phyloP scores from a whole-genome alignment of 1,140 invertebrate genomes.

The Chrysomallon squamiferum region DNA sequence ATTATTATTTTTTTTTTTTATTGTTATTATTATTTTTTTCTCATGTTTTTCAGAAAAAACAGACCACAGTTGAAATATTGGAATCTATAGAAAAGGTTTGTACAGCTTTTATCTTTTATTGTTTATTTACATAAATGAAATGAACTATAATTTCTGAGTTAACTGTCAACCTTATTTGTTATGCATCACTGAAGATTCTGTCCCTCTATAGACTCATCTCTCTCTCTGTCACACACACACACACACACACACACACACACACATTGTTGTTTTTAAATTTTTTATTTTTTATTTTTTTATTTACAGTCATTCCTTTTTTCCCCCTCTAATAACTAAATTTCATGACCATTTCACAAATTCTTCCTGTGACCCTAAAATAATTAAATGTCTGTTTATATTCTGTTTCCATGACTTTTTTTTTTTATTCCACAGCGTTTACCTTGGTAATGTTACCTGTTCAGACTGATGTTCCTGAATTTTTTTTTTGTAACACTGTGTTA shows the following conservation, averaged over 20 bases:
- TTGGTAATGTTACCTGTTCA: background rate
- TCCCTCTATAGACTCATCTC: background rate
- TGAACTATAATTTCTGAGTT: background rate
- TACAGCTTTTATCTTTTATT: slow-evolving; percentile 17
- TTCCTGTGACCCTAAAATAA: background rate
- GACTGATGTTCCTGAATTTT: background rate
- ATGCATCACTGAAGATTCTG: background rate
- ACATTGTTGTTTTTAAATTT: background rate
- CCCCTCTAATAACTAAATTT: background rate
- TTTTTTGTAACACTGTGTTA: background rate
- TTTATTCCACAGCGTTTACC: background rate
- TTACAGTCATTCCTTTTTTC: background rate
- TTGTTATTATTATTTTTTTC: too few relatives aligned
- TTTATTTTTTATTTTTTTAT: background rate
- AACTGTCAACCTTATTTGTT: background rate
- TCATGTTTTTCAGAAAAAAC: slow-evolving; percentile 77
- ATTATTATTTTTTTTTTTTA: too few relatives aligned
- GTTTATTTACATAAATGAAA: slow-evolving; percentile 18
- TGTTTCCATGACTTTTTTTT: background rate
- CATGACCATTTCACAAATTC: background rate
- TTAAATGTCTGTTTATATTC: background rate
- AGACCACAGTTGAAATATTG: slow-evolving; percentile 74
- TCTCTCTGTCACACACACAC: background rate
- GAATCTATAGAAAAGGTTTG: slow-evolving; percentile 75
- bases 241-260: slow-evolving; percentile 1